Base-by-base conservation (phyloP, 2,888 invertebrate species). In the Synanthedon vespiformis region DNA sequence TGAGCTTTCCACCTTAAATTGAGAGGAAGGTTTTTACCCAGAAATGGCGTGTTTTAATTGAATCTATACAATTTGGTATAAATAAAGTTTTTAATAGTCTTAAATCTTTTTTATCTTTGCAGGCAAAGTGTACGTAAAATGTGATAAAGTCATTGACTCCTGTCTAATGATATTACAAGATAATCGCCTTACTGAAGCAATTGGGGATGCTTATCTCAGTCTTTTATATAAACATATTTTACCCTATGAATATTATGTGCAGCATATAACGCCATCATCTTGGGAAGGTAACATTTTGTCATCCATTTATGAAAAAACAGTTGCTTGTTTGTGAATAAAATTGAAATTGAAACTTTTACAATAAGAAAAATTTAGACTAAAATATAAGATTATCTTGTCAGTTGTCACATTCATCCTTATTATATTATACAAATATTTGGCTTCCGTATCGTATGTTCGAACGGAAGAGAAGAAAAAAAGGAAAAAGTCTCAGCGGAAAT, bases 141-240 rank as follows among this genome's bases (percentile, higher is more conserved):
- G 77, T 70, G 77, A 80, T 10, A 78, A 72, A 60, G 64, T 85
- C 52, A 72, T 72, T 56, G 74, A 77, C 51, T 74, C 80, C 40
- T 80, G 80, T 67, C 61, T 81, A 53, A 64, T 72, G 54, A 66
- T 88, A 57, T 65, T 89, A 50, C 76, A 73, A 62, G 75, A 82
- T 58, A 69, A 60, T 52, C 70, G 77, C 2, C 58, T 80, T 61
- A 56, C 68, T 49, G 63, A 69, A 63, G 70, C 78, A 52, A 65
- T 78, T 63, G 89, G 89, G 52, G 85, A 89, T 67, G 81, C 86
- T 16, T 92, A 91, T 65, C 63, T 92, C 48, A 78, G 71, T 56
- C 74, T 91, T 51, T 63, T 92, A 40, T 80, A 81, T 56, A 89
- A 89, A 65, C 73, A 89, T 69, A 75, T 92, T 52, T 67, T 92